These are phyloP conservation scores for Sturmia bella DNA, from an alignment of 2,888 invertebrate species.

Conservation along the genomic window DNA sequence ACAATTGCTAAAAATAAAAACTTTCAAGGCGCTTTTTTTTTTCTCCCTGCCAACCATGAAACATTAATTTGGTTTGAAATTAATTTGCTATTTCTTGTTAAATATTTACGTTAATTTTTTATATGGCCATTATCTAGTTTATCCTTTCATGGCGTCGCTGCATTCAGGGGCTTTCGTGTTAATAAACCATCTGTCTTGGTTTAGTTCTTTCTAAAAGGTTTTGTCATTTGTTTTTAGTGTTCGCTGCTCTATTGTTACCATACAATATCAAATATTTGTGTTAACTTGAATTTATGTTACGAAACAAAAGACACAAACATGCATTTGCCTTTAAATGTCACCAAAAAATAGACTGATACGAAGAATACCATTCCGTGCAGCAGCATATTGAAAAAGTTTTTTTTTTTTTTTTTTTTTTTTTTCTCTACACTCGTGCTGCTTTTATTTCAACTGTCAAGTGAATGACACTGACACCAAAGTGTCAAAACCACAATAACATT, in stretches of 20 bases:
- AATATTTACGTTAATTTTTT: not conserved
- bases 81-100: not conserved
- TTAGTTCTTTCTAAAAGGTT: conserved; percentile 9
- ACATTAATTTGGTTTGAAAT: too few relatives aligned
- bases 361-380: conserved; percentile 6
- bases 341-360: conserved; percentile 31
- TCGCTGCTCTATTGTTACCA: not conserved
- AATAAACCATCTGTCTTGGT: conserved; percentile 34
- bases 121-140: not conserved
- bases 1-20: too few relatives aligned
- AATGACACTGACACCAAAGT: conserved; percentile 69
- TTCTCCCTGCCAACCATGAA: not conserved
- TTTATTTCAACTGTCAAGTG: conserved; percentile 61
- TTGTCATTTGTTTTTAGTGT: conserved; percentile 17
- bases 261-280: not conserved
- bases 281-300: conserved; percentile 20
- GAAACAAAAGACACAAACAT: conserved; percentile 27
- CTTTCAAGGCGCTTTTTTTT: not conserved
- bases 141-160: not conserved
- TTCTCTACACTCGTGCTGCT: not conserved
- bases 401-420: not conserved
- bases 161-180: conserved; percentile 27
- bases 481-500: conserved; percentile 67
- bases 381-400: too few relatives aligned
- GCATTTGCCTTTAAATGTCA: conserved; percentile 54